Evolutionary conservation across 1,140 invertebrate species (phyloP), one percentile per base, ranked within the genome.

Genomic region (Cherax quadricarinatus): DNA sequence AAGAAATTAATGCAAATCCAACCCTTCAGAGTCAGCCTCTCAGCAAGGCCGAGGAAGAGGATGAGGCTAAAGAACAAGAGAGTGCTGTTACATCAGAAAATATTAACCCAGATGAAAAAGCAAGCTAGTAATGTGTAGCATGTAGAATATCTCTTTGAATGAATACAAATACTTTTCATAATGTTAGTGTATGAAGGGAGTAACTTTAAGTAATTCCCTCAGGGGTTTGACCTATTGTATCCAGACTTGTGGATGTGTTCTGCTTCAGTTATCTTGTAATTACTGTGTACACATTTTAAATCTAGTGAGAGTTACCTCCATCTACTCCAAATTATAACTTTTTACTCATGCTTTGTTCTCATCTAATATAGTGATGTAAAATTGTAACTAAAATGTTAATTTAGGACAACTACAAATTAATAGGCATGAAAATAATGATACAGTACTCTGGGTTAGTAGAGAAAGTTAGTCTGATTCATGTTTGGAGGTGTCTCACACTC

Each of bases 1-100:
- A 96, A 80, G 91, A 92, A 49, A 78, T n/a, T 30, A 9, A 24
- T 30, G 4, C 4, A 5, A 9, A 66, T 30, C 24, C 70, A 30
- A 12, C 1, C 9, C 30, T n/a, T 30, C n/a, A 75, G 7, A 30
- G 12, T 30, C 70, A 75, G 30, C 70, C 70, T 75, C 70, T 75
- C n/a, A 30, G 70, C 12, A 51, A 62, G 14, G 88, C 62, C 9
- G 62, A 84, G 51, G 57, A 88, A 53, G 53, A 79, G n/a, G 66
- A 62, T 12, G 70, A 78, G 82, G 53, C 21, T 49, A 62, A 84
- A 48, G 51, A 84, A 18, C 16, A 62, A 30, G 41, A 75, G 12
- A 48, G 7, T 12, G 66, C 18, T 0, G 60, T 66, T 66, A 51
- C 49, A 70, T 30, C 18, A 21, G 81, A 81, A 49, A 70, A 62